Conservation (phyloP, 2,797 vertebrate species). For the Arctocebus calabarensis region DNA sequence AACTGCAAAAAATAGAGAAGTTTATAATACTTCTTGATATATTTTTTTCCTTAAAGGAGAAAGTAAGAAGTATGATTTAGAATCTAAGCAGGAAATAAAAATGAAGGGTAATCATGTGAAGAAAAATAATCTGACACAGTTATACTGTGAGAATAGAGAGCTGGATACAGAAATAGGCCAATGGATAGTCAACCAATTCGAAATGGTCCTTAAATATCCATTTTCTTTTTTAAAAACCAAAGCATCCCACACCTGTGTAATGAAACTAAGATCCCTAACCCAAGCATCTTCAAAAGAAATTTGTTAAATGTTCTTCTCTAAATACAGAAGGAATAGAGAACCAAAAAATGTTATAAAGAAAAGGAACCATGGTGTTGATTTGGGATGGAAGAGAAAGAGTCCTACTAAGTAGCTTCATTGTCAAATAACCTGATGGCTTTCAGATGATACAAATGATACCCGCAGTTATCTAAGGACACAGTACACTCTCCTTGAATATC, state of each 20-base stretch:
- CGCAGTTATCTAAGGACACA: not conserved
- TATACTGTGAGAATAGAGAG: not conserved
- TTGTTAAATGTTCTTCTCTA: not conserved
- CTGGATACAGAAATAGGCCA: not conserved
- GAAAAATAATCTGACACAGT: slow-evolving; percentile 58
- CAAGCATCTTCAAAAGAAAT: slow-evolving; percentile 1
- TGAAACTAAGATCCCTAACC: not conserved
- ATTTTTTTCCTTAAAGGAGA: slow-evolving; percentile 36
- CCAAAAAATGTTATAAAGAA: not conserved
- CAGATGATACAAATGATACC: not conserved
- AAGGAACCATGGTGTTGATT: not conserved
- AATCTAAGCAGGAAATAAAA: slow-evolving; percentile 57
- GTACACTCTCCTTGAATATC: too few species aligned
- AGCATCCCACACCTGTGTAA: not conserved
- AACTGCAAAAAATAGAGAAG: not conserved
- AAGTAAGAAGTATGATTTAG: not conserved
- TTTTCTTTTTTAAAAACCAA: slow-evolving; percentile 51
- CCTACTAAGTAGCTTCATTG: not conserved
- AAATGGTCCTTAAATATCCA: slow-evolving; percentile 31
- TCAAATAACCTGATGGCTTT: not conserved
- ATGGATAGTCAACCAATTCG: not conserved
- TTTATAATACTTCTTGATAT: slow-evolving; percentile 11
- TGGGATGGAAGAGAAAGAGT: not conserved
- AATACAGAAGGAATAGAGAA: not conserved
- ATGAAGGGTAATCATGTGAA: slow-evolving; percentile 23